Evolutionary conservation across 2,888 invertebrate genomes (phyloP).

Genomic region (Phengaris alcon): DNA sequence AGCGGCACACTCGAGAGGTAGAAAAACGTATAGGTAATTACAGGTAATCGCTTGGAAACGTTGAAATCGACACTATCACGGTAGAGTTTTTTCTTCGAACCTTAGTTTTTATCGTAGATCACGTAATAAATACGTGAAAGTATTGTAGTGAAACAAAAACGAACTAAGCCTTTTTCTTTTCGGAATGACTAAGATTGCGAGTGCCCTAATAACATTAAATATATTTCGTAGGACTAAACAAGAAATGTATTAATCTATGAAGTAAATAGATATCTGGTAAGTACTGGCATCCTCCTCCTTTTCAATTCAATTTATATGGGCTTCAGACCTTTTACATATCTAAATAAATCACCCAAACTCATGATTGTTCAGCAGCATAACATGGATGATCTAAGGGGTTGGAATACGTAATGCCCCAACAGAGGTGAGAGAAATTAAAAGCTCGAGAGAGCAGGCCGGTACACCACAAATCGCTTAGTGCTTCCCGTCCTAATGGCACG

Average conservation of each 20-base stretch:
- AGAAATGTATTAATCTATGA: too few relatives aligned
- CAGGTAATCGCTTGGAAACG: conserved; percentile 16
- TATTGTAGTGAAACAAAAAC: conserved; percentile 8
- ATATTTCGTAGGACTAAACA: too few relatives aligned
- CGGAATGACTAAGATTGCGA: not conserved
- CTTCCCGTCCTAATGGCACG: conserved; percentile 76
- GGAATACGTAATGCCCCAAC: conserved; percentile 53
- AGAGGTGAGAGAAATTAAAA: conserved; percentile 72
- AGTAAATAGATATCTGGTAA: too few relatives aligned
- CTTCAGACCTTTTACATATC: not conserved
- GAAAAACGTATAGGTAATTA: conserved; percentile 47
- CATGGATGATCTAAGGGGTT: conserved; percentile 31
- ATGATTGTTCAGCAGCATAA: not conserved
- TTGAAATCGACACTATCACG: conserved; percentile 24
- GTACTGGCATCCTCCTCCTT: not conserved
- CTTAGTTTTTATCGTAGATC: conserved; percentile 19
- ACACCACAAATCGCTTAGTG: conserved; percentile 80
- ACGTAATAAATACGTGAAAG: not conserved
- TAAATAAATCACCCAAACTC: not conserved
- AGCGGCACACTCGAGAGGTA: conserved; percentile 59
- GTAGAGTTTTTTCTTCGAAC: not conserved
- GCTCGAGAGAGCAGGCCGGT: conserved; percentile 66
- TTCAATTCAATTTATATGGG: not conserved
- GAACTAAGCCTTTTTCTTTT: not conserved
- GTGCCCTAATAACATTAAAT: not conserved